Evolutionary conservation across 2,113 vertebrate genomes (phyloP).

Genomic region (Donacobius atricapilla): DNA sequence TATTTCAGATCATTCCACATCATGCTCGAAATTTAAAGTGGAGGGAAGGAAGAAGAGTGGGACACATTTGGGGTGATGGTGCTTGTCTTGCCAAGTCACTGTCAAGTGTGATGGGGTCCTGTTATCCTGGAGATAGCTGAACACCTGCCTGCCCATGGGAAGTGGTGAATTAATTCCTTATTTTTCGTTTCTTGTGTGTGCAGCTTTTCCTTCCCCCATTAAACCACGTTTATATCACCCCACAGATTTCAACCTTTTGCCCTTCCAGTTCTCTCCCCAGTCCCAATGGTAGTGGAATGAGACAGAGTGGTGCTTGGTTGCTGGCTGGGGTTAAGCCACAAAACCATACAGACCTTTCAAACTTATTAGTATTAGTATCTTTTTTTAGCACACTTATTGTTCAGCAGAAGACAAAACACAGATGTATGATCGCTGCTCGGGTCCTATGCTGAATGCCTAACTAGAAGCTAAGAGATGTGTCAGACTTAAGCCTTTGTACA

Average conservation of each 20-base stretch:
- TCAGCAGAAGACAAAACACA: background rate
- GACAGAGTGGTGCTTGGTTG: background rate
- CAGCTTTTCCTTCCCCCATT: background rate
- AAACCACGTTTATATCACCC: background rate
- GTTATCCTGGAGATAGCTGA: background rate
- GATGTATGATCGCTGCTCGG: background rate
- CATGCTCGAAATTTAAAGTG: background rate
- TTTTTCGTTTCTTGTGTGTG: background rate
- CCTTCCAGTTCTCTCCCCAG: background rate
- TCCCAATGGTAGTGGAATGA: rapidly evolving
- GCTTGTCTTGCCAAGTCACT: background rate
- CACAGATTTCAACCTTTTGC: background rate
- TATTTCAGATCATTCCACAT: background rate
- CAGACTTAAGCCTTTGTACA: background rate
- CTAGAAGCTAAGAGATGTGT: background rate
- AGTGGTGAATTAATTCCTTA: background rate
- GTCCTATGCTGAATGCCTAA: background rate
- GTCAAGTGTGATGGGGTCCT: background rate
- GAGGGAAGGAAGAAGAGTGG: background rate
- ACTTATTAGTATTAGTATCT: background rate
- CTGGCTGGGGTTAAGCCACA: background rate
- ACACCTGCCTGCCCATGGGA: background rate
- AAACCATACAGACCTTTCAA: background rate
- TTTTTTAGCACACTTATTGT: background rate
- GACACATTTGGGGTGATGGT: background rate